These are phyloP conservation scores for Holothuria glaberrima DNA, from an alignment of 35 echinoderm and acorn worm species.

Conservation along the genomic window DNA sequence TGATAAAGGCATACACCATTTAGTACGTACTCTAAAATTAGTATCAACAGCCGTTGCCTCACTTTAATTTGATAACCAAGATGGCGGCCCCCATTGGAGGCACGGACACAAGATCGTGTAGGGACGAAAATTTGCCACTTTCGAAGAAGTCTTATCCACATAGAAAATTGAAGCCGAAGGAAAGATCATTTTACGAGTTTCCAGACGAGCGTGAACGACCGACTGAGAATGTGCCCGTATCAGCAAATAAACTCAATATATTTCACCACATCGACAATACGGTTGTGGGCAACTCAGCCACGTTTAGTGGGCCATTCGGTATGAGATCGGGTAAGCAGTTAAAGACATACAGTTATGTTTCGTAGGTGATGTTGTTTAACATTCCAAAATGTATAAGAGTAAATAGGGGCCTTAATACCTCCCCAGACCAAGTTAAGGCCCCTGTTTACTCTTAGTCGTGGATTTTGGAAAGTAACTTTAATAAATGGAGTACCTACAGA, in stretches of 20 bases:
- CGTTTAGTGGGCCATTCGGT: slow-evolving; percentile 82
- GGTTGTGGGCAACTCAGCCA: slow-evolving; percentile 69
- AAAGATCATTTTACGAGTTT: slow-evolving; percentile 65
- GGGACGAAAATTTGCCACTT: background rate
- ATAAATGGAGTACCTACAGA: no score
- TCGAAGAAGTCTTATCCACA: background rate
- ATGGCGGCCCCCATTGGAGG: slow-evolving; percentile 53
- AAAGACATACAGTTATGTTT: no score
- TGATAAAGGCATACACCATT: no score
- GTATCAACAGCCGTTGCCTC: background rate
- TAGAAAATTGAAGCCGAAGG: slow-evolving; percentile 8
- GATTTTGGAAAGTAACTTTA: no score
- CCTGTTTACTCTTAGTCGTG: no score
- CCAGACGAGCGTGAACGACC: slow-evolving; percentile 11
- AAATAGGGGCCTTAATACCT: no score
- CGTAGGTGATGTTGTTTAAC: no score
- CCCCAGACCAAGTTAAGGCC: no score
- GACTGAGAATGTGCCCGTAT: background rate
- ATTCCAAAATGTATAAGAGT: no score
- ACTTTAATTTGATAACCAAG: background rate
- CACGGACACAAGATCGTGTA: background rate
- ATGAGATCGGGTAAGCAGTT: slow-evolving; percentile 71
- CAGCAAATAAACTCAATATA: slow-evolving; percentile 3
- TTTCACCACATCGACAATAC: slow-evolving; percentile 67
- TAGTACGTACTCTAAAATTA: no score